A percentile compares a stretch with the other conserved stretches of the same genome.
phyloP scores from a whole-genome alignment of 2,113 vertebrate species.

The Saguinus midas region DNA sequence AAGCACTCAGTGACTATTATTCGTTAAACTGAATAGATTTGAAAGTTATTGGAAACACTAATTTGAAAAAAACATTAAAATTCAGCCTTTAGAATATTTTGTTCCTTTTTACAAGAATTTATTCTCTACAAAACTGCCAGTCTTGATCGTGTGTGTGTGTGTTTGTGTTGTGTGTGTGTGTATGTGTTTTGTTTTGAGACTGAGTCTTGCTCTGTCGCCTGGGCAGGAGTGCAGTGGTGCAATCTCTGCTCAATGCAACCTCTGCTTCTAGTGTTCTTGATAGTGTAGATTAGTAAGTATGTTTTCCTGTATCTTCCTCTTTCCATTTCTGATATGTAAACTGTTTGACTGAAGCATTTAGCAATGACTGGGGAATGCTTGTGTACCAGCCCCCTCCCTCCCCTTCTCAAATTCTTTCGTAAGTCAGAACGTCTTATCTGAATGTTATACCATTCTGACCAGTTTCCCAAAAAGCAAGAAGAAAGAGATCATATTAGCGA shows the following conservation, averaged over 20 bases:
- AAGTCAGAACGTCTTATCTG: neutral
- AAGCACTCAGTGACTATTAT: neutral
- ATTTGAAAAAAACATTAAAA: neutral
- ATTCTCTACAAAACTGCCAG: neutral
- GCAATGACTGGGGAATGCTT: neutral
- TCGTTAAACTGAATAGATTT: neutral
- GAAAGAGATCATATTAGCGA: neutral
- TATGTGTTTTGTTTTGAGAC: no score
- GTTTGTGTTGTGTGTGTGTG: no score
- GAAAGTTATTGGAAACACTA: neutral
- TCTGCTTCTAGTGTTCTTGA: no score
- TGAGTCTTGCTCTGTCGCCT: no score
- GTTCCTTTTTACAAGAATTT: neutral
- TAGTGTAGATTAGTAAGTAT: rapidly evolving
- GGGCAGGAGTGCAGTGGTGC: no score
- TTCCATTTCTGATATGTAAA: neutral
- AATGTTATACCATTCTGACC: neutral
- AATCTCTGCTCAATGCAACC: no score
- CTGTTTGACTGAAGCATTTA: neutral
- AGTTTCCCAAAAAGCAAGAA: neutral
- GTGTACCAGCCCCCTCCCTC: rapidly evolving
- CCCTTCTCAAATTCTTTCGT: neutral
- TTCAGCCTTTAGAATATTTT: neutral
- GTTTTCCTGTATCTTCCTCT: neutral
- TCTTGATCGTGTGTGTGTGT: neutral